Base-by-base conservation (phyloP, 2,888 invertebrate genomes). In the Hermaeophaga mercurialis region DNA sequence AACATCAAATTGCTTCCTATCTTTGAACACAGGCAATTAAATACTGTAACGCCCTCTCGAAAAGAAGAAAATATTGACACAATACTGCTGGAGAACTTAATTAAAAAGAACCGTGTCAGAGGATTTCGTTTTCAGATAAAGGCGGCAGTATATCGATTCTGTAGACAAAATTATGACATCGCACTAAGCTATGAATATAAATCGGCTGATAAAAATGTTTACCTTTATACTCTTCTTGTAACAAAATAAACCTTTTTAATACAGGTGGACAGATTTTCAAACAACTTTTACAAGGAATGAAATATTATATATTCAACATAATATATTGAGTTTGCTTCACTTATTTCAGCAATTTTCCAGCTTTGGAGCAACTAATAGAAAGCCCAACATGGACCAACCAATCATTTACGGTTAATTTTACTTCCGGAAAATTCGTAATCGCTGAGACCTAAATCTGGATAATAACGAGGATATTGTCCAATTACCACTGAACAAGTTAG, bases 151-250 rank as follows among this genome's bases (percentile, higher is more conserved):
- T 73, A 74, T 73, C 73, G 74, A 73, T 73, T 75, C 70, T 72
- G 72, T 74, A 70, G 70, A 75, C 72, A 72, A 73, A 76, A 76
- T 77, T 78, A 76, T 76, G 77, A 77, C 75, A 75, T 75, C 71
- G 48, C 52, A 24, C 31, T 47, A 53, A 48, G 53, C 53, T 36
- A 57, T 57, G 78, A 77, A 78, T 78, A 77, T 75, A 76, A 77
- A 78, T 76, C 74, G 72, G 76, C 74, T 48, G 48, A 36, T 36
- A 15, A 36, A 36, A 36, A 36, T 36, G 36, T 15, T 36, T 36
- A 36, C 17, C 36, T 17, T 17, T 9, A 36, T 17, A 15, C 36
- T 9, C 4, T n/a, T 6, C 17, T 36, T 15, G 5, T 2, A 17
- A 17, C 17, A 33, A 14, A n/a, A n/a, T n/a, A n/a, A 12, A 3